Evolutionary conservation across 2,113 vertebrate genomes (phyloP).

Genomic region (Pongo pygmaeus): DNA sequence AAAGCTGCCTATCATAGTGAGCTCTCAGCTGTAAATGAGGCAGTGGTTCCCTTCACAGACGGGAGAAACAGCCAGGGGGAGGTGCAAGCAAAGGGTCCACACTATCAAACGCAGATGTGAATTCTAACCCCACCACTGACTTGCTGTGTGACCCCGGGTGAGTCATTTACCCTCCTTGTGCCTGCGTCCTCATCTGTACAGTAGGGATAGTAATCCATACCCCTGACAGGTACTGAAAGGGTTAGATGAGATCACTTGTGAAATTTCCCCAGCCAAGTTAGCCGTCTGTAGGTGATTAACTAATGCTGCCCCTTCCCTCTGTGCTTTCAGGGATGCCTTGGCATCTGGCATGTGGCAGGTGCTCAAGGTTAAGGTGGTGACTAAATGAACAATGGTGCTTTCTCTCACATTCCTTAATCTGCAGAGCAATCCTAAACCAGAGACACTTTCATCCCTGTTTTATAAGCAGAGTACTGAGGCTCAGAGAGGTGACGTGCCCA

Average conservation of each 20-base stretch:
- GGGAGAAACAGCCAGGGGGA: background rate
- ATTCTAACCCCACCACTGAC: background rate
- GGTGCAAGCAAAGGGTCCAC: background rate
- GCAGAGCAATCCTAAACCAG: background rate
- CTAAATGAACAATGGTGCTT: rapidly evolving
- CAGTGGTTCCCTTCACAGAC: background rate
- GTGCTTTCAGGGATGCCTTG: background rate
- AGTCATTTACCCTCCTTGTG: background rate
- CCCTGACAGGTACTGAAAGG: background rate
- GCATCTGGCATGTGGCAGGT: rapidly evolving
- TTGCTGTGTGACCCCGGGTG: background rate
- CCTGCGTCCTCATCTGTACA: background rate
- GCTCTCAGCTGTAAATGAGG: background rate
- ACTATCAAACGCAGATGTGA: background rate
- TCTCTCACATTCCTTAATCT: background rate
- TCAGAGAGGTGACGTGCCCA: background rate
- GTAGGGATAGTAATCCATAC: background rate
- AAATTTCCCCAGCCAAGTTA: background rate
- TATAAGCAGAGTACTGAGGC: background rate
- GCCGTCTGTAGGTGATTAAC: background rate
- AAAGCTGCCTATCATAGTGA: background rate
- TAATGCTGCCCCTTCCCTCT: rapidly evolving
- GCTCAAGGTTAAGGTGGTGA: rapidly evolving
- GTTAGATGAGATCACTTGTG: background rate
- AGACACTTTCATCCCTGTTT: background rate